Percentiles rank a stretch among this genome's conserved stretches.
phyloP scores from a whole-genome alignment of 2,113 vertebrate species.

The Holacanthus passer region DNA sequence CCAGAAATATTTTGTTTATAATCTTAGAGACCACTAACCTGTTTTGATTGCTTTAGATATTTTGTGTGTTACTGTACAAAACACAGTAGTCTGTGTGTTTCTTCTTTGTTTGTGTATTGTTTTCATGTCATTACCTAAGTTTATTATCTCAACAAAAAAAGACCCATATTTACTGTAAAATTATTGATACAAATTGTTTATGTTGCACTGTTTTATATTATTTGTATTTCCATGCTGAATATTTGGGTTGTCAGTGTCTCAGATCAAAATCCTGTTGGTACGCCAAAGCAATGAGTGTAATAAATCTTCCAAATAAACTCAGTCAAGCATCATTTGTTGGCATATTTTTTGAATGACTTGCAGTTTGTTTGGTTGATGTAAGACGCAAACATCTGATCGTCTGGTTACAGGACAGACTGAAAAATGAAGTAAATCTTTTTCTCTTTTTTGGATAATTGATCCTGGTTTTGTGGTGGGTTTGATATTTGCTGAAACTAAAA shows the following conservation, averaged over 20 bases:
- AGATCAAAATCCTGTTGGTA: not conserved
- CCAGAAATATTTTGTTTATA: not conserved
- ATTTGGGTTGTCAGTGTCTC: constrained; percentile 13
- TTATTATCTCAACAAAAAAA: constrained; percentile 18
- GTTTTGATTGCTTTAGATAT: not conserved
- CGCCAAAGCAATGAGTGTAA: constrained; percentile 35
- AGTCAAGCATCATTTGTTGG: not conserved
- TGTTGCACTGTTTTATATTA: not conserved
- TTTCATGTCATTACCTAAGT: not conserved
- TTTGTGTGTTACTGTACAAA: constrained; percentile 8
- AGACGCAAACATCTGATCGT: not conserved
- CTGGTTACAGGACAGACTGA: not conserved
- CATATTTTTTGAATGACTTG: not conserved
- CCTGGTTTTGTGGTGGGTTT: not conserved
- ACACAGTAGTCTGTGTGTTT: constrained; percentile 7
- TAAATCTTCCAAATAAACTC: constrained; percentile 43
- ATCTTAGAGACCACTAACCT: not conserved
- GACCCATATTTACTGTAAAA: not conserved
- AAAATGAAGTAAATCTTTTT: not conserved
- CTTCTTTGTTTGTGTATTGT: constrained; percentile 16
- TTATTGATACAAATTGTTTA: not conserved
- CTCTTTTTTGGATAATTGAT: not conserved
- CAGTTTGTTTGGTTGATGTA: not conserved
- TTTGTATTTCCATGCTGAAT: not conserved
- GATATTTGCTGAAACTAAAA: not conserved